These are phyloP conservation scores for Rhagonycha fulva DNA, from an alignment of 2,888 invertebrate genomes.

Conservation along the genomic window DNA sequence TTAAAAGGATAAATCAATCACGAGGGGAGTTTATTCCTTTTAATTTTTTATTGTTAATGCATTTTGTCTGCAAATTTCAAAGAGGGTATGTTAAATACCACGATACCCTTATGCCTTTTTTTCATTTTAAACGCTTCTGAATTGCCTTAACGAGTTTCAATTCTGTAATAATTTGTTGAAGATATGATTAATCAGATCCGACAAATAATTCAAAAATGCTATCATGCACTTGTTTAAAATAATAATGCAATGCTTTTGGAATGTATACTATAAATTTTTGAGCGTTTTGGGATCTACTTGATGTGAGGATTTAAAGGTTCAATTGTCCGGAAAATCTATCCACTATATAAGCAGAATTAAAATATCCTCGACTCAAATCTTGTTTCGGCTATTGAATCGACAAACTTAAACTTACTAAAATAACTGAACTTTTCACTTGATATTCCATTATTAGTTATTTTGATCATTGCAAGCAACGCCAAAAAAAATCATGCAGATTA, in stretches of 20 bases:
- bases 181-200: neutral
- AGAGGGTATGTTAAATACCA: neutral
- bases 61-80: neutral
- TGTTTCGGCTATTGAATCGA: no score
- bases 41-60: neutral
- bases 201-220: neutral
- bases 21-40: neutral
- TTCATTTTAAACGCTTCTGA: neutral
- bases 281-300: no score
- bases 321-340: no score
- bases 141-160: no score
- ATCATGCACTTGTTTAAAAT: neutral
- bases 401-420: no score
- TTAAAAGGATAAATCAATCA: neutral
- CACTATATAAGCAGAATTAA: no score
- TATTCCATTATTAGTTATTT: no score
- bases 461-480: no score
- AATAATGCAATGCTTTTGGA: neutral
- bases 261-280: neutral
- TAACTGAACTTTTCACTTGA: no score
- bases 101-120: neutral
- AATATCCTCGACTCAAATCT: no score
- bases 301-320: no score
- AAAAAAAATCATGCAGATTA: neutral
- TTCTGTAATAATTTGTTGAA: no score